Conservation (phyloP, 37 sponge, comb jelly and placozoan genomes). For the Corticium candelabrum region DNA sequence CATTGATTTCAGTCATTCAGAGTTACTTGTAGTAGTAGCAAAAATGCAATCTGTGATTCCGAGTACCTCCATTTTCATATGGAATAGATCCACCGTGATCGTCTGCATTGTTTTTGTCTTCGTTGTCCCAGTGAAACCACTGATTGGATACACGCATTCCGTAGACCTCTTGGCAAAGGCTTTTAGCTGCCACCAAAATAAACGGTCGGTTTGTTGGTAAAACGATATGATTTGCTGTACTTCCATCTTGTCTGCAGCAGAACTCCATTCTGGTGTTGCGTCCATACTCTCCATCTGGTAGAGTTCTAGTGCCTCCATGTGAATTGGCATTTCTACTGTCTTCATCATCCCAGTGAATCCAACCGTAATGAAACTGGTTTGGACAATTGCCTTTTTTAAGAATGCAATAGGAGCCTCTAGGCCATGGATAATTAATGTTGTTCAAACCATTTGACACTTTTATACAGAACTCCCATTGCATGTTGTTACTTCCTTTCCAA, state of each 20-base stretch:
- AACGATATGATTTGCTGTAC: not conserved
- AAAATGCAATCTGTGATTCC: constrained; percentile 12
- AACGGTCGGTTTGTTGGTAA: constrained; percentile 17
- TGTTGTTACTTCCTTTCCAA: not conserved
- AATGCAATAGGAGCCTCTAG: constrained; percentile 24
- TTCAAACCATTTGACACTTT: not conserved
- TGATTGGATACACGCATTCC: constrained; percentile 11
- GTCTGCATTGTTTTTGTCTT: constrained; percentile 6
- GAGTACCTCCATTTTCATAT: not conserved
- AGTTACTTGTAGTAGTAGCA: constrained; percentile 37
- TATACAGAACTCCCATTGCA: not conserved
- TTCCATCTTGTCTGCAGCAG: constrained; percentile 26
- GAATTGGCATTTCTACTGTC: not conserved
- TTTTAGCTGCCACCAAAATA: not conserved
- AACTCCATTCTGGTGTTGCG: constrained; percentile 1
- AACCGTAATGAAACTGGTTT: constrained; percentile 1
- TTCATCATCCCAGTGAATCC: constrained; percentile 28
- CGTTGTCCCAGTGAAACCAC: constrained; percentile 23
- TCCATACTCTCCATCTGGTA: constrained; percentile 22
- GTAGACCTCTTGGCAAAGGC: constrained; percentile 11
- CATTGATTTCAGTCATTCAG: too few species aligned
- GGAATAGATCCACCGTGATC: not conserved
- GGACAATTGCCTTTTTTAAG: constrained; percentile 22
- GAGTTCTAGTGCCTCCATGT: constrained; percentile 17
- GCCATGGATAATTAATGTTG: constrained; percentile 14